phyloP scores from a whole-genome alignment of 2,113 vertebrate species.

The Epinephelus fuscoguttatus region DNA sequence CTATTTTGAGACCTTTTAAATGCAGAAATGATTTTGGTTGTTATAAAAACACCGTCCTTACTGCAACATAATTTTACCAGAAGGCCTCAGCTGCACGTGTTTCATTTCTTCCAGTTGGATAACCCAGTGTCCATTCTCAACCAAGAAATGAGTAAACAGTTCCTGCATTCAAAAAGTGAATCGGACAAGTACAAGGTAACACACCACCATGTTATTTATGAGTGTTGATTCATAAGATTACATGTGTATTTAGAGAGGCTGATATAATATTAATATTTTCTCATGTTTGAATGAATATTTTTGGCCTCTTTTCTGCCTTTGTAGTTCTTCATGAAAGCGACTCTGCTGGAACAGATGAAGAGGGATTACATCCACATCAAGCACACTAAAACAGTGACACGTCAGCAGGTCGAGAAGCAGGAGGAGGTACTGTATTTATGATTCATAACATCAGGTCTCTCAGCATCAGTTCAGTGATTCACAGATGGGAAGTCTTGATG shows the following conservation, averaged over 20 bases:
- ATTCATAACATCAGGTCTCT: not conserved
- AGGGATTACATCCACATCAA: constrained; percentile 93
- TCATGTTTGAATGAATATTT: not conserved
- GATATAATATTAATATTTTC: not conserved
- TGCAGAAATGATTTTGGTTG: no score
- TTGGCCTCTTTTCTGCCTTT: constrained; percentile 1
- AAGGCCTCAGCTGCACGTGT: not conserved
- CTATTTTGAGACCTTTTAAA: no score
- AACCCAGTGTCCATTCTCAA: constrained; percentile 94
- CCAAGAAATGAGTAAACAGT: constrained; percentile 96
- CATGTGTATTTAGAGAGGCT: not conserved
- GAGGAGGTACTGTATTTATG: constrained; percentile 46
- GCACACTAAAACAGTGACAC: constrained; percentile 85
- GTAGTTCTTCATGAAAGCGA: constrained; percentile 97
- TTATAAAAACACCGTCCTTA: no score
- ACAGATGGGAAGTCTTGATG: not conserved
- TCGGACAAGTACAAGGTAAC: constrained; percentile 94
- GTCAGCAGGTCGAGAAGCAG: constrained; percentile 69
- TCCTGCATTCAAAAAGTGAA: constrained; percentile 94
- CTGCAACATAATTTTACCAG: no score
- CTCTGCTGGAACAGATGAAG: constrained; percentile 94
- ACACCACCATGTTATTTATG: accelerated
- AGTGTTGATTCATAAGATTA: not conserved
- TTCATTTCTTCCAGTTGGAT: constrained; percentile 87
- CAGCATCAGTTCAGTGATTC: not conserved